Conservation (phyloP, 2,797 vertebrate species). For the Neolamprologus multifasciatus region DNA sequence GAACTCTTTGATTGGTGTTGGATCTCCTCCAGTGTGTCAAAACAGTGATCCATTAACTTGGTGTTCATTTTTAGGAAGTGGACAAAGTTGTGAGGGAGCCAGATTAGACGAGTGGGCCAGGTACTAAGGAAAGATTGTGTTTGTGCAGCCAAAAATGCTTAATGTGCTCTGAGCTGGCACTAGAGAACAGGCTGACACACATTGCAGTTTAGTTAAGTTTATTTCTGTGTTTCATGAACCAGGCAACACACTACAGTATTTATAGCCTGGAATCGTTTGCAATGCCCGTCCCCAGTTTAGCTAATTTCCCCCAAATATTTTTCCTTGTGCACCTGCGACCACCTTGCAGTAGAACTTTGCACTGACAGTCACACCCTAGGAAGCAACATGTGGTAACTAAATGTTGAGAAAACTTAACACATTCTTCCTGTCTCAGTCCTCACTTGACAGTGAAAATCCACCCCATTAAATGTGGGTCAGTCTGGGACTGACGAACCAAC, state of each 20-base stretch:
- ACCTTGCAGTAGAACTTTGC: not conserved
- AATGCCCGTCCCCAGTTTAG: not conserved
- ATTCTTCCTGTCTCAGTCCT: not conserved
- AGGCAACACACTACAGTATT: not conserved
- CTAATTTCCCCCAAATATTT: not conserved
- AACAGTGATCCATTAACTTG: not conserved
- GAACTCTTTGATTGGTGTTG: not conserved
- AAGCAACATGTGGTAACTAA: not conserved
- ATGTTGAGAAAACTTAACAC: not conserved
- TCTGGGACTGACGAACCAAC: not conserved
- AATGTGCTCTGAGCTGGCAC: not conserved
- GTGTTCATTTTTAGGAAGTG: not conserved
- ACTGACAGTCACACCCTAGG: no score
- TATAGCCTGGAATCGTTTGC: not conserved
- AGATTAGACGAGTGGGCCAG: not conserved
- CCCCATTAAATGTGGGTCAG: not conserved
- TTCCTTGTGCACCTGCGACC: fast-evolving
- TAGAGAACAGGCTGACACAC: not conserved
- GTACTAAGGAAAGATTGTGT: not conserved
- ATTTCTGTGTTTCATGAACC: not conserved
- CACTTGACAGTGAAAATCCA: not conserved
- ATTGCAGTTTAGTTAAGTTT: not conserved
- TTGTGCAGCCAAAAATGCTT: not conserved
- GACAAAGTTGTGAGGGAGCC: not conserved
- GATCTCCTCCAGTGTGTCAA: not conserved